Evolutionary conservation across 2,797 vertebrate genomes (phyloP), one percentile per base, ranked within the genome.

Genomic region (Eulemur albifrons): DNA sequence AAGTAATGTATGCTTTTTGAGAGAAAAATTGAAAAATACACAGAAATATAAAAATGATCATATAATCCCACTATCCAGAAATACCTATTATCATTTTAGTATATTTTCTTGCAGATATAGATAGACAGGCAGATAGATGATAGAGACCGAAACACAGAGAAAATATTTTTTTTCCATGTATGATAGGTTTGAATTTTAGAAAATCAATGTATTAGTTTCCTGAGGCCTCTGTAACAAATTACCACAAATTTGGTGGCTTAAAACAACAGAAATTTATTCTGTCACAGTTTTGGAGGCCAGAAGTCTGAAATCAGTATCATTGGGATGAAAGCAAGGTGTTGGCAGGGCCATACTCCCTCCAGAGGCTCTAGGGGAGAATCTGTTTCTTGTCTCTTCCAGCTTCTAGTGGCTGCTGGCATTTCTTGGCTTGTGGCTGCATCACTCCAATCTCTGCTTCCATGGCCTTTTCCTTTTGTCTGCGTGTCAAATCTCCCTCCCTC

Each of bases 121-220:
- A 40, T 23, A 35, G 17, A 38, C 20, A 40, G 38, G 1, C 5
- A 35, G 3, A 50, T 30, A 54, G 35, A 25, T 2, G 73, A 69
- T 40, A 76, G 52, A 73, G 54, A 81, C 35, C 73, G 17, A 59
- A 25, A 40, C 9, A 59, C n/a, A 80, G 69, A 85, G 70, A 48
- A 52, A 79, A 50, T 77, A 50, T 45, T 43, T 43, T 61, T 67
- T 88, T 83, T 69, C 84, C 50, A n/a, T 90, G 40, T 80, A 57
- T 85, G 54, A 79, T 73, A 73, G 65, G 20, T 80, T 72, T 81
- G 72, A 93, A 93, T 48, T 57, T 93, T 50, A 95, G 80, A 89
- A 95, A 80, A 85, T 85, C 65, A 88, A 52, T 76, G 27, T 63
- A 65, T 81, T 81, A 57, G 17, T 88, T 61, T 75, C 59, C 43